These are phyloP conservation scores for Brienomyrus brachyistius DNA, from an alignment of 2,113 vertebrate genomes.

Conservation along the genomic window DNA sequence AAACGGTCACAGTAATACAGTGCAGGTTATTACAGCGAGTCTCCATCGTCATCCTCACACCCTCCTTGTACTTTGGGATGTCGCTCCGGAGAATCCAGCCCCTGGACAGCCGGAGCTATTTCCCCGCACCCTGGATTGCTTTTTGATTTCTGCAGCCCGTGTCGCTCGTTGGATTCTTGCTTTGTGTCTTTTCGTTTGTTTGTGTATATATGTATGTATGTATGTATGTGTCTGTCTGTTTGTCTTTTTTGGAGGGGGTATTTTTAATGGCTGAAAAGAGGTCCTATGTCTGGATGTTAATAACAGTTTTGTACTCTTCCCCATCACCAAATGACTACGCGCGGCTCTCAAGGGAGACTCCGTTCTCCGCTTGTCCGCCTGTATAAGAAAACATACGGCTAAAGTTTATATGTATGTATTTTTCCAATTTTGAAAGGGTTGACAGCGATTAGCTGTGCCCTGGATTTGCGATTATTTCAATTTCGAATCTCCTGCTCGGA, in stretches of 20 bases:
- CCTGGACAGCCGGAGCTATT: conserved; percentile 39
- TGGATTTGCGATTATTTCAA: conserved; percentile 48
- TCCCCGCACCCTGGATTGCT: conserved; percentile 46
- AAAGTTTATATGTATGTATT: conserved; percentile 53
- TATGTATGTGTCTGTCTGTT: conserved; percentile 27
- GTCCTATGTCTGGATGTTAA: conserved; percentile 56
- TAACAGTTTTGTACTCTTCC: conserved; percentile 36
- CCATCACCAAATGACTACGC: conserved; percentile 59
- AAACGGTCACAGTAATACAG: conserved; percentile 23
- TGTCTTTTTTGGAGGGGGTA: conserved; percentile 38
- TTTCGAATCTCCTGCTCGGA: conserved; percentile 2
- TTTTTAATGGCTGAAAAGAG: conserved; percentile 38
- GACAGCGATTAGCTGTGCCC: conserved; percentile 37
- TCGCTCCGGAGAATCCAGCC: conserved; percentile 30
- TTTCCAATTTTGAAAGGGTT: conserved; percentile 26
- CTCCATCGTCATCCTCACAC: conserved; percentile 37
- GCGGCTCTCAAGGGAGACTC: conserved; percentile 53
- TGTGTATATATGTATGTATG: conserved; percentile 31
- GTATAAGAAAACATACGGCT: conserved; percentile 54
- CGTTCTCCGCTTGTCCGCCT: conserved; percentile 51
- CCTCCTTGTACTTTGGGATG: conserved; percentile 32
- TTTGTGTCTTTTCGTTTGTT: conserved; percentile 22
- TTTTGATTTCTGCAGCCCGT: conserved; percentile 26
- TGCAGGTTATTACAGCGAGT: conserved; percentile 44
- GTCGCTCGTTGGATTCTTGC: conserved; percentile 31